Percentiles rank a stretch among this genome's conserved stretches.
Evolutionary conservation across 92 coral and sea anemone genomes (phyloP).

Genomic region (Parazoanthus atlanticus): DNA sequence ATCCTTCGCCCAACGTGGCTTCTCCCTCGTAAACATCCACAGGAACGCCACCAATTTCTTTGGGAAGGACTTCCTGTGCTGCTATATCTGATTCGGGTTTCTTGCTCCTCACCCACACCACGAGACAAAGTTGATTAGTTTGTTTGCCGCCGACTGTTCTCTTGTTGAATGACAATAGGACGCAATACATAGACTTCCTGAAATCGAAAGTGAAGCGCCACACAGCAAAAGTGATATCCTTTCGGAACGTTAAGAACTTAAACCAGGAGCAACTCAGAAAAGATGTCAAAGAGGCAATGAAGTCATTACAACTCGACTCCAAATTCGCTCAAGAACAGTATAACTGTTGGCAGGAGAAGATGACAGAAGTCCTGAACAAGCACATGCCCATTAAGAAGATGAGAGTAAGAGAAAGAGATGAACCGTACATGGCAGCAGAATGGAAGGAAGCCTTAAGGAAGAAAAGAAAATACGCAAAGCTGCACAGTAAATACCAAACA

Average conservation of each 20-base stretch:
- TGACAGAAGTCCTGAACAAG: conserved; percentile 32
- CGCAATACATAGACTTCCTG: too few relatives aligned
- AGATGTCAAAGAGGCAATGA: conserved; percentile 46
- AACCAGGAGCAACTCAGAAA: conserved; percentile 40
- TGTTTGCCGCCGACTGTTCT: too few relatives aligned
- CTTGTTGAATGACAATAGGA: too few relatives aligned
- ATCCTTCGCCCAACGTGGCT: too few relatives aligned
- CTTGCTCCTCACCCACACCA: too few relatives aligned
- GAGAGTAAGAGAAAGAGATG: conserved; percentile 47
- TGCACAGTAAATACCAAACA: conserved; percentile 39
- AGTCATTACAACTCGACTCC: conserved; percentile 24
- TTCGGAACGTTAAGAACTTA: conserved; percentile 43
- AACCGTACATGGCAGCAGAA: conserved; percentile 41
- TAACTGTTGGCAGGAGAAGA: conserved; percentile 23
- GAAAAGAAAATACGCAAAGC: conserved; percentile 44
- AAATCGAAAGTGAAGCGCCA: conserved; percentile 46
- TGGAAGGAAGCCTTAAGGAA: conserved; percentile 51
- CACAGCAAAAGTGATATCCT: conserved; percentile 58
- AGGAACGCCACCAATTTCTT: too few relatives aligned
- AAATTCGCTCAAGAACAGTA: conserved; percentile 25
- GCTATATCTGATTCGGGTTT: too few relatives aligned
- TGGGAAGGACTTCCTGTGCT: too few relatives aligned
- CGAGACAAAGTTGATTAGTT: too few relatives aligned
- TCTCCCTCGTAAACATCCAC: too few relatives aligned
- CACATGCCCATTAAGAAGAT: conserved; percentile 51